These are phyloP conservation scores for Cryptus viduatorius DNA, from an alignment of 2,888 invertebrate genomes.

Conservation along the genomic window DNA sequence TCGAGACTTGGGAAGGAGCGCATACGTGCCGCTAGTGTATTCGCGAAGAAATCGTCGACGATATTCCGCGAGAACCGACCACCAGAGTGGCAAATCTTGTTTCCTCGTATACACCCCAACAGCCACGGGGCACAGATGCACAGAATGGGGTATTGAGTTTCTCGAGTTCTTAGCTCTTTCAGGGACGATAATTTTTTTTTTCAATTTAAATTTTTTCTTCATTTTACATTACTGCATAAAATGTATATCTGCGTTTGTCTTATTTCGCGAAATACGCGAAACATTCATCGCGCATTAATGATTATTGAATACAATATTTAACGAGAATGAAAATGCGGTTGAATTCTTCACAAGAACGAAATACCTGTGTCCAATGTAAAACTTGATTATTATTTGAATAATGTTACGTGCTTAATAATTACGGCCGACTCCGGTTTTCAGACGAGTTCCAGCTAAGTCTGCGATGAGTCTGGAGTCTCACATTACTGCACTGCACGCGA, in stretches of 20 bases:
- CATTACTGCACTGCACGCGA: background rate
- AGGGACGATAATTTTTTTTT: background rate
- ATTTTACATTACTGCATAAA: no score
- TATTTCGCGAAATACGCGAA: no score
- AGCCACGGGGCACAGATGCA: conserved; percentile 31
- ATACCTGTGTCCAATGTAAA: background rate
- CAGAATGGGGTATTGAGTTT: conserved; percentile 24
- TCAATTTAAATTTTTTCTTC: background rate
- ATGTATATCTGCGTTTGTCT: no score
- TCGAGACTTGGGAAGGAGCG: conserved; percentile 31
- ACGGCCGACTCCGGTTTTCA: background rate
- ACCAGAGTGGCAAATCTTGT: conserved; percentile 63
- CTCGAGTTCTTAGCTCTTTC: conserved; percentile 26
- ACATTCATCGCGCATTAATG: no score
- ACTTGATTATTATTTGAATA: background rate
- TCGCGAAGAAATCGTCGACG: background rate
- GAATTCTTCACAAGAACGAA: background rate
- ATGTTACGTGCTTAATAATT: conserved; percentile 2
- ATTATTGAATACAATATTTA: no score
- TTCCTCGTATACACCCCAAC: conserved; percentile 29
- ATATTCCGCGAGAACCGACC: conserved; percentile 48
- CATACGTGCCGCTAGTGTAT: background rate
- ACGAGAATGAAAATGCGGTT: no score
- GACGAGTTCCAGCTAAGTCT: conserved; percentile 25
- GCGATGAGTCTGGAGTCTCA: conserved; percentile 24